Evolutionary conservation across 2,797 vertebrate genomes (phyloP), one percentile per base, ranked within the genome.

Genomic region (Denticeps clupeoides): DNA sequence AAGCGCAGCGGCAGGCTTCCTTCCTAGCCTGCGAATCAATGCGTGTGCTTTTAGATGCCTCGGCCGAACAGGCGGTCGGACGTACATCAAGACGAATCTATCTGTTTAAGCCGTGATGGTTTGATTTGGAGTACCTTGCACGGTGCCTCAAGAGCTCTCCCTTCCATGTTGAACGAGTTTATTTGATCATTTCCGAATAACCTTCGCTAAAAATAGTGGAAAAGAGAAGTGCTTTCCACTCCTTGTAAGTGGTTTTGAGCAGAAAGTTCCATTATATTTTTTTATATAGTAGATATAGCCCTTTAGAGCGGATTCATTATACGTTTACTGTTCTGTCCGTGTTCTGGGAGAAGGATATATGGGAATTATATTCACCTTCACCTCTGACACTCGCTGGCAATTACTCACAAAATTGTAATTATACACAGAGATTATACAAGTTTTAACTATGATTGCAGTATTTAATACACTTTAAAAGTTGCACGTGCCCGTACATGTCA

Each of bases 391-490:
- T 57, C 73, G 63, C 68, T 76, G 70, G 73, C 80, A 77, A 82
- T 82, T 83, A 82, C 70, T 74, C 73, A 70, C 75, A 70, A 75
- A 82, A 79, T 83, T 82, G 75, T 85, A 84, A 84, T 86, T 85
- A 83, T 79, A 81, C 72, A 68, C 73, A 75, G 78, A 81, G 82
- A 85, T 86, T 86, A 83, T 74, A 73, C 73, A 65, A 51, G 82
- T 65, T 83, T 82, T 71, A 81, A 83, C 82, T 79, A 82, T 82
- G 80, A 85, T 82, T 82, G 82, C 76, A 72, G 78, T 80, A 76
- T 85, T 86, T 84, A 86, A 86, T 83, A 82, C 80, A 83, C 82
- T 82, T 85, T 82, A 82, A 82, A 83, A 83, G 78, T 82, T 82
- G 77, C 78, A 78, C 70, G 70, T 79, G 78, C 68, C 60, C 64